phyloP scores from a whole-genome alignment of 2,113 vertebrate genomes.

The Oreochromis niloticus region DNA sequence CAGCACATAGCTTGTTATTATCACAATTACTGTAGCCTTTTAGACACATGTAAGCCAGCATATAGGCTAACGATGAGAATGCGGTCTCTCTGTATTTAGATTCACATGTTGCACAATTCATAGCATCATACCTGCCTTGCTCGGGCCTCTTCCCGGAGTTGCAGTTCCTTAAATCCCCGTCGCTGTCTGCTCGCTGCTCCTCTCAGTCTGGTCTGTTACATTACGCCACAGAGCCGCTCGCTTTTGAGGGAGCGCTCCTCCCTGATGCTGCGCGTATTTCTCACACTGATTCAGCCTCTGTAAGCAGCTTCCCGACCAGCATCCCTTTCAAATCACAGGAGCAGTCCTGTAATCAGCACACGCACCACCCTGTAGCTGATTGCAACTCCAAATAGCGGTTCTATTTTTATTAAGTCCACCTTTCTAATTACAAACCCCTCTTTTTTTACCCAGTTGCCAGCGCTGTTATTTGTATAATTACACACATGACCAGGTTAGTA shows the following conservation, averaged over 20 bases:
- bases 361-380: constrained; percentile 4
- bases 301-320: background rate
- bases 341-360: constrained; percentile 41
- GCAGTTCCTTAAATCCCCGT: constrained; percentile 5
- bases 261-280: constrained; percentile 1
- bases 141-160: constrained; percentile 51
- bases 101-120: constrained; percentile 18
- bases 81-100: background rate
- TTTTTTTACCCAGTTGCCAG: background rate
- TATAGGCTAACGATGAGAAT: background rate
- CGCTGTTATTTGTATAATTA: background rate
- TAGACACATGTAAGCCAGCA: background rate
- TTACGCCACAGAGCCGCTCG: constrained; percentile 2
- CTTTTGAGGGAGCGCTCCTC: constrained; percentile 51
- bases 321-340: constrained; percentile 31
- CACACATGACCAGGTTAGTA: background rate
- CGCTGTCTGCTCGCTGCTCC: constrained; percentile 27
- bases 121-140: constrained; percentile 58
- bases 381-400: background rate
- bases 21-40: background rate
- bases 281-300: background rate
- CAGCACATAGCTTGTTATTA: background rate
- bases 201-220: constrained; percentile 30
- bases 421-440: background rate
- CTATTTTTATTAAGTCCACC: background rate